Evolutionary conservation across 2,888 invertebrate species (phyloP).

Genomic region (Synergus laeviventris): DNA sequence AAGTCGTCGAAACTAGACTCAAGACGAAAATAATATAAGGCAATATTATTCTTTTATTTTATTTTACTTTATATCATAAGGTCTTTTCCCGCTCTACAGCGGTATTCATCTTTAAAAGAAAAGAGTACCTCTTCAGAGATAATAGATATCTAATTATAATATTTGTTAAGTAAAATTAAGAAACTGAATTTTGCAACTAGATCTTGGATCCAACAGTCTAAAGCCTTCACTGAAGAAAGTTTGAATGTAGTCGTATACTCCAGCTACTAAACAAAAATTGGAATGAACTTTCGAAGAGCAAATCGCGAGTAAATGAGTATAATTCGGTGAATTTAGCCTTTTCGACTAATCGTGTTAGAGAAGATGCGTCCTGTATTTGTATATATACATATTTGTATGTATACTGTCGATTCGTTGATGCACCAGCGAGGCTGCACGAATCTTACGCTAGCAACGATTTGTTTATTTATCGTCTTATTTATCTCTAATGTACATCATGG

Average conservation of each 20-base stretch:
- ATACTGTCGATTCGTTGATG: constrained; percentile 30
- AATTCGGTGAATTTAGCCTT: neutral
- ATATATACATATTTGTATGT: constrained; percentile 37
- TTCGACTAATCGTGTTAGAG: constrained; percentile 8
- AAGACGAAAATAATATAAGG: neutral
- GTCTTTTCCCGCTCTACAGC: too few relatives aligned
- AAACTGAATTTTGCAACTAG: too few relatives aligned
- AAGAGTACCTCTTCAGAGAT: too few relatives aligned
- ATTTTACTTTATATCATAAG: too few relatives aligned
- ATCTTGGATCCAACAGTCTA: too few relatives aligned
- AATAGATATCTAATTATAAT: too few relatives aligned
- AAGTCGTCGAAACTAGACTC: neutral
- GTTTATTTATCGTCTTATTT: constrained; percentile 40
- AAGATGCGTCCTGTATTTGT: constrained; percentile 37
- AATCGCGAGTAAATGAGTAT: neutral
- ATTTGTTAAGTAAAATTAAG: too few relatives aligned
- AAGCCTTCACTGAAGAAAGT: neutral
- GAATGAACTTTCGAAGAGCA: too few relatives aligned
- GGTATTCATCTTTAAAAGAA: too few relatives aligned
- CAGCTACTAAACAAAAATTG: too few relatives aligned
- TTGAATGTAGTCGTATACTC: neutral
- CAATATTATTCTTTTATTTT: too few relatives aligned
- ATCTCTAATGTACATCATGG: constrained; percentile 40
- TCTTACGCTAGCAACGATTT: constrained; percentile 37
- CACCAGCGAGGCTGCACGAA: constrained; percentile 22